Percentiles rank a stretch among this genome's conserved stretches.
phyloP scores from a whole-genome alignment of 53 echinoderm and acorn worm genomes.

The Holothuria leucospilota region DNA sequence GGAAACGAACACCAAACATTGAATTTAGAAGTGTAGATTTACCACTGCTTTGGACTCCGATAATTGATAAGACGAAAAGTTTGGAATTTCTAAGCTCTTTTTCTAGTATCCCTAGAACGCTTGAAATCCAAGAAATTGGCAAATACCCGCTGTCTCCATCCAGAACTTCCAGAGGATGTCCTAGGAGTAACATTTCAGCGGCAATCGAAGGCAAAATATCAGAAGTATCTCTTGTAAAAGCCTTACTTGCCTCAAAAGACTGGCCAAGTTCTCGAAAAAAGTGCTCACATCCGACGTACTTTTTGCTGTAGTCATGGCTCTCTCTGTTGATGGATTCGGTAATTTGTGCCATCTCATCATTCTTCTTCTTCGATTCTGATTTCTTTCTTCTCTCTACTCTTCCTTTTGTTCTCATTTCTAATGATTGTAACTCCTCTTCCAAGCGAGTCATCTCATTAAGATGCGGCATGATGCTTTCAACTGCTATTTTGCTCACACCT shows the following conservation, averaged over 20 bases:
- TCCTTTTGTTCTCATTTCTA: background rate
- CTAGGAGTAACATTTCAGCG: constrained; percentile 7
- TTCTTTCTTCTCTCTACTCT: background rate
- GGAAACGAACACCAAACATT: constrained; percentile 23
- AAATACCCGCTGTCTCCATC: constrained; percentile 30
- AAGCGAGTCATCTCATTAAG: constrained; percentile 2
- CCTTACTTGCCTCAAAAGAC: background rate
- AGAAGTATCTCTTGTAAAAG: background rate
- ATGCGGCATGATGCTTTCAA: constrained; percentile 23
- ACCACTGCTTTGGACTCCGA: constrained; percentile 27
- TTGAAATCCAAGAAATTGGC: constrained; percentile 4
- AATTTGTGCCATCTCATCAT: background rate
- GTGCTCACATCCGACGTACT: constrained; percentile 28
- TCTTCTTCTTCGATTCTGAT: background rate
- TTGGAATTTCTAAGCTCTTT: constrained; percentile 6
- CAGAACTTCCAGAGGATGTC: constrained; percentile 17
- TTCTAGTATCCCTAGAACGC: background rate
- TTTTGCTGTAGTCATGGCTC: constrained; percentile 14
- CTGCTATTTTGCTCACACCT: constrained; percentile 5
- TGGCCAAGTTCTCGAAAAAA: constrained; percentile 30
- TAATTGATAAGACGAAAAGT: constrained; percentile 7
- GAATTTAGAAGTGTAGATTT: constrained; percentile 41
- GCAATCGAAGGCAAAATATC: background rate
- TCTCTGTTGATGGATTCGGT: background rate
- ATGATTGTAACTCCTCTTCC: background rate